A percentile compares a stretch with the other conserved stretches of the same genome.
Evolutionary conservation across 2,113 vertebrate genomes (phyloP).

Genomic region (Numida meleagris): DNA sequence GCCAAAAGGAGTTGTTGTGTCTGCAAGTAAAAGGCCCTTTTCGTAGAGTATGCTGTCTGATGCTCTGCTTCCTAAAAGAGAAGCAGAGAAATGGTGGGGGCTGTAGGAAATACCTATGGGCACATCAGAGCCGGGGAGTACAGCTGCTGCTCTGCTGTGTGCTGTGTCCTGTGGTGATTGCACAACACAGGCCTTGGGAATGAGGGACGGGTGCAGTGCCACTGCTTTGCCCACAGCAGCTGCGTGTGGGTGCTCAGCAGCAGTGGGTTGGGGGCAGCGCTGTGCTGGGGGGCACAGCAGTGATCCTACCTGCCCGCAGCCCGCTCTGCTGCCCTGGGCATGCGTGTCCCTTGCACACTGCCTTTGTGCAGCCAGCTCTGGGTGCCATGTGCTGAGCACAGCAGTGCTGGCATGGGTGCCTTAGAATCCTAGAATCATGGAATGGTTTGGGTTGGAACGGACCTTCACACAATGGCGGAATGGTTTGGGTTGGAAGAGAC

Average conservation of each 20-base stretch:
- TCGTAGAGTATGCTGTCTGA: neutral
- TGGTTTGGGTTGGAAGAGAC: too few species aligned
- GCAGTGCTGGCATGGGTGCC: neutral
- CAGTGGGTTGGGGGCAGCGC: neutral
- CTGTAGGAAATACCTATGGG: neutral
- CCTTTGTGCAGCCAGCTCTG: neutral
- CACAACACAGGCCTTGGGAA: too few species aligned
- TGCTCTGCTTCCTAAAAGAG: neutral
- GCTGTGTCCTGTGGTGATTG: neutral
- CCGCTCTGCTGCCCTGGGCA: fast-evolving
- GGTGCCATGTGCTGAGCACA: neutral
- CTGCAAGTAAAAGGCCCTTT: neutral
- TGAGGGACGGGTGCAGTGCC: fast-evolving
- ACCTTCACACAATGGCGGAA: too few species aligned
- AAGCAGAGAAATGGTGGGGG: neutral
- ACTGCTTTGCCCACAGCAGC: neutral
- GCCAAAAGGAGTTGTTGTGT: neutral
- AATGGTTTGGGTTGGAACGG: too few species aligned
- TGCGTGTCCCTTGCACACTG: too few species aligned
- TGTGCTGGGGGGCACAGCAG: fast-evolving
- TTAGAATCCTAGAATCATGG: neutral
- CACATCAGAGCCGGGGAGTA: neutral
- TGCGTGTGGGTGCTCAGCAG: neutral
- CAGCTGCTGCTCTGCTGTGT: neutral
- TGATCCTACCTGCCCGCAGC: neutral